Evolutionary conservation across 2,797 vertebrate genomes (phyloP).

Genomic region (Philypnodon macrostomus): DNA sequence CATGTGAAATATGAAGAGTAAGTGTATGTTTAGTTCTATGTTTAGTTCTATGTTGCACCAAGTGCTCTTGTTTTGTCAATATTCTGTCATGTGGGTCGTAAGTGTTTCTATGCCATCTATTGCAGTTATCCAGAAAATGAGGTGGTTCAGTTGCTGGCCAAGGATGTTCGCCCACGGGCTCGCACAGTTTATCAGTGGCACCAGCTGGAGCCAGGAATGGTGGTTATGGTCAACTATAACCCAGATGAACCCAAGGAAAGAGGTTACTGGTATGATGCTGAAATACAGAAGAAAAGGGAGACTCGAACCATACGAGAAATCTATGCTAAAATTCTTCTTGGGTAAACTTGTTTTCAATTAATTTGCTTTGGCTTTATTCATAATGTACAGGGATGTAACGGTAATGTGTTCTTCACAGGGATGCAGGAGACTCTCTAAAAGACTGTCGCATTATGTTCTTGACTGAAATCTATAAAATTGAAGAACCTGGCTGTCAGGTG

Average conservation of each 20-base stretch:
- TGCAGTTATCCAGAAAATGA: conserved; percentile 92
- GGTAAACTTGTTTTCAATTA: conserved; percentile 62
- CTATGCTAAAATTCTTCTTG: conserved; percentile 85
- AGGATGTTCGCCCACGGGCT: conserved; percentile 87
- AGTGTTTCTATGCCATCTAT: neutral
- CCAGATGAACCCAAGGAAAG: conserved; percentile 90
- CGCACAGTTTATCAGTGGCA: conserved; percentile 89
- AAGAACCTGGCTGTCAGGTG: conserved; percentile 80
- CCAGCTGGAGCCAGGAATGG: conserved; percentile 86
- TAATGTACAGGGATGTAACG: neutral
- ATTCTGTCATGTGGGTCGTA: no score
- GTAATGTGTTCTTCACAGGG: conserved; percentile 63
- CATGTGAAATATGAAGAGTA: conserved; percentile 97
- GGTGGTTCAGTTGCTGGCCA: conserved; percentile 79
- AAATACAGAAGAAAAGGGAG: conserved; percentile 88
- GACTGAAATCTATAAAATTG: conserved; percentile 95
- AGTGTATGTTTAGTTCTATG: conserved; percentile 48
- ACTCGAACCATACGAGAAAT: conserved; percentile 85
- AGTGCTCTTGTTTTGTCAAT: no score
- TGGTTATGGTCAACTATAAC: conserved; percentile 97
- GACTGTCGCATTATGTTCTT: conserved; percentile 89
- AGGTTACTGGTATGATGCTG: conserved; percentile 95
- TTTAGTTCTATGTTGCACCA: no score
- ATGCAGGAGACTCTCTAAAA: conserved; percentile 85
- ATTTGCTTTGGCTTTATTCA: neutral